Conservation (phyloP, 2,888 invertebrate genomes). For the Ceratothoa steindachneri region DNA sequence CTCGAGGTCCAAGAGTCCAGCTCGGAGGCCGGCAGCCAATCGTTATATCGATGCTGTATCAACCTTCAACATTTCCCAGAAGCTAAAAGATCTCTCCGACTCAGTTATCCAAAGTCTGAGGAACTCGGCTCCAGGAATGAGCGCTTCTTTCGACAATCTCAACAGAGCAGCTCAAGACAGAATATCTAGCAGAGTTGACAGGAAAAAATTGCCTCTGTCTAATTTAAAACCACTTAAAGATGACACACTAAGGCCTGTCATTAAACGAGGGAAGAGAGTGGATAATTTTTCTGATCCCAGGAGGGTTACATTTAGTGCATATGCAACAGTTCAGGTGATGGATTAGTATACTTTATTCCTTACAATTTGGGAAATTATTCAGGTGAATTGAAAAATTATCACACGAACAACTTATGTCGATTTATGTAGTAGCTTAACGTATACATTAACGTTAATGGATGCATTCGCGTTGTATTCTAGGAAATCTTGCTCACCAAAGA, state of each 20-base stretch:
- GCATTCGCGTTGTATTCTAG: too few relatives aligned
- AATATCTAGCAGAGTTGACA: neutral
- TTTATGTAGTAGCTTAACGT: too few relatives aligned
- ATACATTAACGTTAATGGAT: too few relatives aligned
- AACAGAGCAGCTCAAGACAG: neutral
- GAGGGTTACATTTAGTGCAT: constrained; percentile 46
- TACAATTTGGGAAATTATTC: too few relatives aligned
- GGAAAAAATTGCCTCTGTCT: neutral
- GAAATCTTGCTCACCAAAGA: too few relatives aligned
- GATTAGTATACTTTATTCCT: constrained; percentile 24
- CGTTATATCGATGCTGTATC: constrained; percentile 34
- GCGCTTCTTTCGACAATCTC: neutral
- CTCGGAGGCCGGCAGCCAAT: constrained; percentile 34
- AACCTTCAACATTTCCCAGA: constrained; percentile 37
- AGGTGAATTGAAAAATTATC: too few relatives aligned
- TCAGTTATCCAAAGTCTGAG: constrained; percentile 26
- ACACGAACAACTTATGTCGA: too few relatives aligned
- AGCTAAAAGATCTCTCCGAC: constrained; percentile 31
- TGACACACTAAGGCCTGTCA: constrained; percentile 37
- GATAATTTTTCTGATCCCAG: constrained; percentile 25
- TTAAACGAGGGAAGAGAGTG: constrained; percentile 34
- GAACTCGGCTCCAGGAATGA: neutral
- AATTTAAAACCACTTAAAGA: neutral
- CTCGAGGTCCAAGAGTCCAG: constrained; percentile 48
- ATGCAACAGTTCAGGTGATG: constrained; percentile 46